Evolutionary conservation across 2,113 vertebrate genomes (phyloP).

Genomic region (Paracanthobrama guichenoti): DNA sequence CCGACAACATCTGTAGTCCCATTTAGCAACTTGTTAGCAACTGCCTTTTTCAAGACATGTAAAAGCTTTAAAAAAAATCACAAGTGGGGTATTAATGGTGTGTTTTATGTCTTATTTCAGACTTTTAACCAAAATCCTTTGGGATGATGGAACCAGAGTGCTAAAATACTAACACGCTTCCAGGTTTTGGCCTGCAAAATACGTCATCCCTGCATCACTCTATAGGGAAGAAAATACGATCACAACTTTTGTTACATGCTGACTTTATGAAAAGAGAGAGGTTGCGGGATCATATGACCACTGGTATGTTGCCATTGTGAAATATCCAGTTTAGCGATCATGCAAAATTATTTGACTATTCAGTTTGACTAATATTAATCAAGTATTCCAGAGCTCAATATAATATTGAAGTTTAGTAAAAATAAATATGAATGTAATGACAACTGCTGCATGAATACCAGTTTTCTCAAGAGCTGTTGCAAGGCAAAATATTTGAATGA

Average conservation of each 20-base stretch:
- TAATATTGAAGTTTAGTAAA: background rate
- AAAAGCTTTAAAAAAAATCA: too few relatives aligned
- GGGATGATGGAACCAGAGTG: too few relatives aligned
- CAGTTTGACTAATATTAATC: background rate
- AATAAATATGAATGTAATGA: background rate
- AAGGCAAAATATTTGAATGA: conserved; percentile 6
- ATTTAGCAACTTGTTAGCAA: too few relatives aligned
- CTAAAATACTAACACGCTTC: too few relatives aligned
- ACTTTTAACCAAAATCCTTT: too few relatives aligned
- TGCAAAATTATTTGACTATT: background rate
- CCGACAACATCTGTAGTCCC: too few relatives aligned
- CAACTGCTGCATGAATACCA: background rate
- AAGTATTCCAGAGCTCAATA: background rate
- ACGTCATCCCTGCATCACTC: too few relatives aligned
- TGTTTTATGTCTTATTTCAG: too few relatives aligned
- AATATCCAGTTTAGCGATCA: background rate
- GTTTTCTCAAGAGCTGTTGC: background rate
- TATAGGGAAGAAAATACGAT: background rate
- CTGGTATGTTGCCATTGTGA: background rate
- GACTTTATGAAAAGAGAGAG: background rate
- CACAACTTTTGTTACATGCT: background rate
- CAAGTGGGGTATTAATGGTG: too few relatives aligned
- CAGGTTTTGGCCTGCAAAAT: too few relatives aligned
- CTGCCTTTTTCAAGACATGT: too few relatives aligned
- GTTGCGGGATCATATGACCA: background rate